phyloP scores from a whole-genome alignment of 2,113 vertebrate species.

The Sminthopsis crassicaudata region DNA sequence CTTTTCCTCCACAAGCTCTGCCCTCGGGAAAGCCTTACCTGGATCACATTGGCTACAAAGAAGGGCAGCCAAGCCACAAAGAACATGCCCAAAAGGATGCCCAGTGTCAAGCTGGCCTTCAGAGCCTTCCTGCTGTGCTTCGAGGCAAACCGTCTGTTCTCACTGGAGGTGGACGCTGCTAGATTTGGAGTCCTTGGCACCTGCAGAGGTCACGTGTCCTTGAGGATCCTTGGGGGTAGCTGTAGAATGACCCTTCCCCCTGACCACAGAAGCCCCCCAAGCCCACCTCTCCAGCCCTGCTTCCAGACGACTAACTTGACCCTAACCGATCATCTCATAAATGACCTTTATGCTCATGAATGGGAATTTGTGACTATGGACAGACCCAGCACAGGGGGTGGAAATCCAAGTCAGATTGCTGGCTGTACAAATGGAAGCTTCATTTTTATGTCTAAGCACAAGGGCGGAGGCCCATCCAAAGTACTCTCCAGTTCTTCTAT shows the following conservation, averaged over 20 bases:
- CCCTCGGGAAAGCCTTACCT: slow-evolving; percentile 85
- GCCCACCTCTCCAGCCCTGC: background rate
- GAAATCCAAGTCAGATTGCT: background rate
- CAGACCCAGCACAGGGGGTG: background rate
- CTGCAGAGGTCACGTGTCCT: slow-evolving; percentile 52
- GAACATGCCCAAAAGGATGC: slow-evolving; percentile 95
- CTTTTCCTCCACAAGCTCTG: background rate
- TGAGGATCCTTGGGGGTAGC: accelerated
- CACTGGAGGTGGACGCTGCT: slow-evolving; percentile 75
- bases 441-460: background rate
- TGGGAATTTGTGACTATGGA: background rate
- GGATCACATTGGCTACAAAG: slow-evolving; percentile 93
- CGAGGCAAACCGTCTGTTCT: slow-evolving; percentile 88
- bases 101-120: slow-evolving; percentile 97
- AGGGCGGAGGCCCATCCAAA: no score
- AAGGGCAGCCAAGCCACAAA: slow-evolving; percentile 97
- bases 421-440: background rate
- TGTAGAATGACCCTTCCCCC: background rate
- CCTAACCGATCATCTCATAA: background rate
- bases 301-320: background rate
- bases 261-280: background rate
- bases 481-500: background rate
- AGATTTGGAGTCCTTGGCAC: slow-evolving; percentile 60
- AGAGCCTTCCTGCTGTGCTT: slow-evolving; percentile 94
- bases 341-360: background rate